Conservation (phyloP, 2,888 invertebrate species). For the Julus scandinavius region DNA sequence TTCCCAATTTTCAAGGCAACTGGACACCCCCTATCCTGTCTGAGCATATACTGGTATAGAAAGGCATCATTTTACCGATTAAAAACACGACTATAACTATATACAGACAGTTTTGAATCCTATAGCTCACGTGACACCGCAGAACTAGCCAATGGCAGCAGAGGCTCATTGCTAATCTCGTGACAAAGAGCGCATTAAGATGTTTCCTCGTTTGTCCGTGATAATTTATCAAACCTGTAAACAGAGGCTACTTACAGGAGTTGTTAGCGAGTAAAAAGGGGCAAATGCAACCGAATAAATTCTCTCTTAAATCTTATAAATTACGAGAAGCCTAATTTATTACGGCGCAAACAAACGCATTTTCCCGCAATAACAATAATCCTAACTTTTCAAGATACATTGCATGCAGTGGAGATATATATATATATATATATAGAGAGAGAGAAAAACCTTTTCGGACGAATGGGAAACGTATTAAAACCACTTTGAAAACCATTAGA, state of each 20-base stretch:
- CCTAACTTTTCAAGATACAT: constrained; percentile 17
- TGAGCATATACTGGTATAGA: too few species aligned
- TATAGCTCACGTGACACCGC: too few species aligned
- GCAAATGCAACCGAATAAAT: background rate
- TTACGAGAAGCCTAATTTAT: constrained; percentile 39
- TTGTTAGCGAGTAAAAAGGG: constrained; percentile 19
- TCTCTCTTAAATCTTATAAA: constrained; percentile 30
- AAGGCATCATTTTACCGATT: too few species aligned
- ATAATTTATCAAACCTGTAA: background rate
- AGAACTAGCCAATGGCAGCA: too few species aligned
- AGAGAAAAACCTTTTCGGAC: background rate
- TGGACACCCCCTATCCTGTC: too few species aligned
- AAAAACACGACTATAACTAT: too few species aligned
- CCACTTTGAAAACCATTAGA: constrained; percentile 24
- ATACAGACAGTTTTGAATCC: too few species aligned
- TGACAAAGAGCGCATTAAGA: constrained; percentile 35
- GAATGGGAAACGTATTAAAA: constrained; percentile 2
- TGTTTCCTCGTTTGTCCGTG: background rate
- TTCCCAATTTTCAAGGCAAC: too few species aligned
- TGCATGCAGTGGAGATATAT: background rate
- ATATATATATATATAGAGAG: too few species aligned
- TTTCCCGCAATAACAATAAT: constrained; percentile 35
- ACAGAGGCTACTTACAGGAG: constrained; percentile 34
- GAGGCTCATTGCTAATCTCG: constrained; percentile 13
- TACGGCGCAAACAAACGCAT: constrained; percentile 42